phyloP scores from a whole-genome alignment of 1,140 invertebrate species.

The Hylaeus anthracinus region DNA sequence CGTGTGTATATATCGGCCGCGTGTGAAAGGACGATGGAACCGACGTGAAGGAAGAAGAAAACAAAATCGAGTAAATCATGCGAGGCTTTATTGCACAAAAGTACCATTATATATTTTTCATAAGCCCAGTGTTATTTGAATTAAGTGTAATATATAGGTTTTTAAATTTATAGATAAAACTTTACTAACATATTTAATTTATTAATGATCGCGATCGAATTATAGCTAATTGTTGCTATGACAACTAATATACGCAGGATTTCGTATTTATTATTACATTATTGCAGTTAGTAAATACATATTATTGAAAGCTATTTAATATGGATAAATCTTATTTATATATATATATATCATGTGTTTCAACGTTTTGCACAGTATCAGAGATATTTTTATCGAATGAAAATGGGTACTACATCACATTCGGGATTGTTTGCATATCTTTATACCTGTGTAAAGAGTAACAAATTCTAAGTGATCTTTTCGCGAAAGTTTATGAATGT shows the following conservation, averaged over 20 bases:
- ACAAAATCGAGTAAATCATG: constrained; percentile 53
- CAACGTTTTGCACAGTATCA: constrained; percentile 37
- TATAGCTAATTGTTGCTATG: constrained; percentile 48
- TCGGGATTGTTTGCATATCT: not conserved
- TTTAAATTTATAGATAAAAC: constrained; percentile 56
- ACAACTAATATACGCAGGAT: constrained; percentile 61
- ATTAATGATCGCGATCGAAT: constrained; percentile 55
- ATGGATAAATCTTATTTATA: constrained; percentile 51
- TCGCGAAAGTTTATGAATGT: not conserved
- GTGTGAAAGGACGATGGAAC: not conserved
- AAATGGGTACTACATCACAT: constrained; percentile 12
- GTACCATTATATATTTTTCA: constrained; percentile 81
- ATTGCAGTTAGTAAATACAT: constrained; percentile 61
- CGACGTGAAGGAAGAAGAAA: constrained; percentile 26
- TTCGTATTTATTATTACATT: constrained; percentile 68
- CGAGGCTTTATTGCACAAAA: constrained; percentile 75
- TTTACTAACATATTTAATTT: constrained; percentile 72
- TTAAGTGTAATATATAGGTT: constrained; percentile 68
- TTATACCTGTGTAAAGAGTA: constrained; percentile 16
- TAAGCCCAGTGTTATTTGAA: constrained; percentile 76
- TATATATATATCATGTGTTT: constrained; percentile 35
- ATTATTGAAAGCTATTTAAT: constrained; percentile 55
- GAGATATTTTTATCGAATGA: constrained; percentile 32
- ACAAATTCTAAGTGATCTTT: constrained; percentile 9
- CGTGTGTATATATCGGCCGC: not conserved